A percentile compares a stretch with the other conserved stretches of the same genome.
phyloP scores from a whole-genome alignment of 2,888 invertebrate genomes.

The Leptinotarsa peninsularis region DNA sequence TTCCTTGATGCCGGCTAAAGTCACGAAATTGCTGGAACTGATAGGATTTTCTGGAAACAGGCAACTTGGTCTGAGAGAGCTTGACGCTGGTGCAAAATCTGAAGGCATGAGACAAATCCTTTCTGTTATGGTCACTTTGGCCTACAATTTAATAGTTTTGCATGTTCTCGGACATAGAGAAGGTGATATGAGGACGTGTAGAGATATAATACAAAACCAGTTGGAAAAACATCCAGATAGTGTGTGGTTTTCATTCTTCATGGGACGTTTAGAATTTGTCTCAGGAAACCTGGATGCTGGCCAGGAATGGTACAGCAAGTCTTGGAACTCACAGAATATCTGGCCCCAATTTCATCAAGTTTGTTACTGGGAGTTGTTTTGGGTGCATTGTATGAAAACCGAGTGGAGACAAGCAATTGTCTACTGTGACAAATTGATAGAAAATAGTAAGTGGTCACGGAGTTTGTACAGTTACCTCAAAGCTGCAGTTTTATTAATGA shows the following conservation, averaged over 20 bases:
- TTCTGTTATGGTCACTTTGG: conserved; percentile 86
- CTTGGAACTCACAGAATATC: conserved; percentile 83
- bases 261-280: conserved; percentile 86
- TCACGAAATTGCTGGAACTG: conserved; percentile 90
- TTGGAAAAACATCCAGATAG: conserved; percentile 84
- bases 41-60: conserved; percentile 93
- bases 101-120: conserved; percentile 86
- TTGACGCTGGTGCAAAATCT: conserved; percentile 78
- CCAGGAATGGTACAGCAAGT: conserved; percentile 82
- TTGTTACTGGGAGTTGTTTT: conserved; percentile 95
- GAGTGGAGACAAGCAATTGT: conserved; percentile 83
- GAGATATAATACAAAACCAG: conserved; percentile 79
- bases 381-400: conserved; percentile 81
- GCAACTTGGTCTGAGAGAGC: conserved; percentile 77
- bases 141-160: conserved; percentile 87
- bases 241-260: conserved; percentile 92
- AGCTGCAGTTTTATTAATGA: conserved; percentile 85
- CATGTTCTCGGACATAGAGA: conserved; percentile 85
- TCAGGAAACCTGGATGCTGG: conserved; percentile 80
- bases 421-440: conserved; percentile 78
- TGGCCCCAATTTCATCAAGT: conserved; percentile 95
- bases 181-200: conserved; percentile 82
- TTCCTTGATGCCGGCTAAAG: conserved; percentile 86
- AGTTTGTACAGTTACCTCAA: conserved; percentile 93
- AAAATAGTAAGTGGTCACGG: conserved; percentile 90